Evolutionary conservation across 2,113 vertebrate species (phyloP).

Genomic region (Triplophysa dalaica): DNA sequence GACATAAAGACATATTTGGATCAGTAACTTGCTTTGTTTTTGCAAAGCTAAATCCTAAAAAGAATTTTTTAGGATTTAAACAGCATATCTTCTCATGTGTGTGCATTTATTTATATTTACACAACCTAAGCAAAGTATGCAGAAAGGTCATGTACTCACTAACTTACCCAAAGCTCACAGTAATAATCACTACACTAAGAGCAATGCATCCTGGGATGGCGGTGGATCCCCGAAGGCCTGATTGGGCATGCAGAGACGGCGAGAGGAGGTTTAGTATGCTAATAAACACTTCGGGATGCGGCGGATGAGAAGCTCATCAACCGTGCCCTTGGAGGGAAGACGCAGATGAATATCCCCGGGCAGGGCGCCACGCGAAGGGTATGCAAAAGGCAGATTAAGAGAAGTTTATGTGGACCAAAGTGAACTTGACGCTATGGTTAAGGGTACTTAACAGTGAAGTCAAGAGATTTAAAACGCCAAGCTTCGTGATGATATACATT

Average conservation of each 20-base stretch:
- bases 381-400: conserved; percentile 50
- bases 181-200: conserved; percentile 35
- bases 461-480: not conserved
- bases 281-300: conserved; percentile 51
- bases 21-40: too few species aligned
- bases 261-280: conserved; percentile 47
- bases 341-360: conserved; percentile 35
- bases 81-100: not conserved
- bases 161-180: conserved; percentile 26
- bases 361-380: conserved; percentile 15
- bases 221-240: conserved; percentile 48
- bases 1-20: not conserved
- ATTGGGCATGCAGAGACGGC: conserved; percentile 45
- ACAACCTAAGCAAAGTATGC: not conserved
- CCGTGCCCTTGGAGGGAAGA: conserved; percentile 52
- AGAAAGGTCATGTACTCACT: conserved; percentile 20
- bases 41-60: too few species aligned
- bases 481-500: not conserved
- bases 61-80: not conserved
- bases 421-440: conserved; percentile 17
- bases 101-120: not conserved
- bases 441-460: conserved; percentile 31
- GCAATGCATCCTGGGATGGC: conserved; percentile 42
- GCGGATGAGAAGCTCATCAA: conserved; percentile 53
- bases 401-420: conserved; percentile 21